Evolutionary conservation across 2,113 vertebrate species (phyloP).

Genomic region (Lagopus muta): DNA sequence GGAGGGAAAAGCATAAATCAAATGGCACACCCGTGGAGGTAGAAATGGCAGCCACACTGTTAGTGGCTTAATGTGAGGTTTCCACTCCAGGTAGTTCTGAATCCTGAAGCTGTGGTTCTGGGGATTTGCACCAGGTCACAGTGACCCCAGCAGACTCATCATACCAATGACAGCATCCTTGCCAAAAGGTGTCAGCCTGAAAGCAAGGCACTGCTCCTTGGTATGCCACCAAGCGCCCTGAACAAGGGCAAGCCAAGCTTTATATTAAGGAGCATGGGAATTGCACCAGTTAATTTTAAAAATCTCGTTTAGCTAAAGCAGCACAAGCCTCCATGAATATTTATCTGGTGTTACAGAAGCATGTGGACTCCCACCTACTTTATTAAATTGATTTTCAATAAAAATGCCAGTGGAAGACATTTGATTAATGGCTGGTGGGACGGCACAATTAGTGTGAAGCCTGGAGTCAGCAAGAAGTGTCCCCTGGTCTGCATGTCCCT

Average conservation of each 20-base stretch:
- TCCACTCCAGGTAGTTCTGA: neutral
- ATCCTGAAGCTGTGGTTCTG: neutral
- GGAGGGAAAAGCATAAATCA: neutral
- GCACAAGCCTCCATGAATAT: conserved; percentile 59
- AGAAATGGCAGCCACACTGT: neutral
- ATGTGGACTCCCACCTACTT: conserved; percentile 63
- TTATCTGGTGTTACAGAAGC: conserved; percentile 58
- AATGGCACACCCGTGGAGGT: neutral
- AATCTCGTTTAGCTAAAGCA: conserved; percentile 59
- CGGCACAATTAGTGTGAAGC: conserved; percentile 1
- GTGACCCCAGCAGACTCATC: neutral
- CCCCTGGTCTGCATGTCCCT: neutral
- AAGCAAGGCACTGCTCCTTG: neutral
- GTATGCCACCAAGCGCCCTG: neutral
- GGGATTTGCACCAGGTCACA: fast-evolving
- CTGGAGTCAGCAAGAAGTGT: conserved; percentile 56
- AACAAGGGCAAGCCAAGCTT: conserved; percentile 30
- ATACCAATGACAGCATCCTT: neutral
- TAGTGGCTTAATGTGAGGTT: neutral
- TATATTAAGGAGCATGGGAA: conserved; percentile 47
- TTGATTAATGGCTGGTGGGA: conserved; percentile 61
- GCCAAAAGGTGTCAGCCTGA: neutral
- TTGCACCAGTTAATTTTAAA: conserved; percentile 54
- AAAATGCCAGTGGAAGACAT: conserved; percentile 48
- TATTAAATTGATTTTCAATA: conserved; percentile 73